Evolutionary conservation across 1,140 invertebrate genomes (phyloP).

Genomic region (Drosophila jambulina): DNA sequence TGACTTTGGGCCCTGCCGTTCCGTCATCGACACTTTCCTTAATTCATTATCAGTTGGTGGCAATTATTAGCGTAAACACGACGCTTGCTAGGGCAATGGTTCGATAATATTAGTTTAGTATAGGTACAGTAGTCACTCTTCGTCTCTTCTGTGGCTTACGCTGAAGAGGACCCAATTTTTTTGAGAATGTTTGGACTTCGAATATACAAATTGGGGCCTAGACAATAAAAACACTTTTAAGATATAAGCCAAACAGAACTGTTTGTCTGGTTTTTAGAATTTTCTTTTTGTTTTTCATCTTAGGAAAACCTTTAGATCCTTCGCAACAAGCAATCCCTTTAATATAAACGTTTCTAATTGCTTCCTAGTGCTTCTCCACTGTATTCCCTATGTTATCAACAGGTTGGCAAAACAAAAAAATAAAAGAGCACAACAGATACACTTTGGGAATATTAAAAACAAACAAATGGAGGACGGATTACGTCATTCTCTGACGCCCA

Average conservation of each 20-base stretch:
- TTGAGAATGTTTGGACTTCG: neutral
- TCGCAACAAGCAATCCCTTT: neutral
- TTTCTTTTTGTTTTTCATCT: neutral
- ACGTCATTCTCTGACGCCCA: slow-evolving; percentile 65
- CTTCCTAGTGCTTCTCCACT: neutral
- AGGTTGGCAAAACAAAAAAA: slow-evolving; percentile 31
- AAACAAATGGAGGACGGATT: slow-evolving; percentile 44
- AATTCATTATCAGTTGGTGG: slow-evolving; percentile 23
- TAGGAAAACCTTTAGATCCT: neutral
- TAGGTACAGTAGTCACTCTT: neutral
- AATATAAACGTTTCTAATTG: neutral
- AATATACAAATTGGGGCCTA: neutral
- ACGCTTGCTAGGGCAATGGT: slow-evolving; percentile 31
- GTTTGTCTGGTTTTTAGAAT: neutral
- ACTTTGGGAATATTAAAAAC: slow-evolving; percentile 27
- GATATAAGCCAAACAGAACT: no score
- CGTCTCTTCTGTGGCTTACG: neutral
- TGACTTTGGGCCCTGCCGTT: slow-evolving; percentile 1
- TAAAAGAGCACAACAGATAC: slow-evolving; percentile 2
- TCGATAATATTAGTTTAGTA: slow-evolving; percentile 34
- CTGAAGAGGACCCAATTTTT: neutral
- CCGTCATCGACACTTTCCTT: slow-evolving; percentile 1
- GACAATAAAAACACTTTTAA: neutral
- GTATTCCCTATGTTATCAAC: slow-evolving; percentile 43
- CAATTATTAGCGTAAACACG: slow-evolving; percentile 22